These are phyloP conservation scores for Cantharis lateralis DNA, from an alignment of 2,888 invertebrate species.

Conservation along the genomic window DNA sequence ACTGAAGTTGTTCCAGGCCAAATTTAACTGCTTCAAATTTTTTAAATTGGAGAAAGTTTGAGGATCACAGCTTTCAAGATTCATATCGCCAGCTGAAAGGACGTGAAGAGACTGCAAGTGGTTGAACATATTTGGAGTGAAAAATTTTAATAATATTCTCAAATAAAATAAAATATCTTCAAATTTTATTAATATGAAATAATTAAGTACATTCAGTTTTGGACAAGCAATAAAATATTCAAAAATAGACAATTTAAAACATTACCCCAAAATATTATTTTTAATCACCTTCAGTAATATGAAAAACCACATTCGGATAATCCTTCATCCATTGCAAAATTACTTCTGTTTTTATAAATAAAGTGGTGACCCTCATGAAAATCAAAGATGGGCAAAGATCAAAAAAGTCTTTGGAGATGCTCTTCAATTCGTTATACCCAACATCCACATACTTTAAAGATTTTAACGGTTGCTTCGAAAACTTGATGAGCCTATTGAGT, in stretches of 20 bases:
- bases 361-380: neutral
- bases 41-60: neutral
- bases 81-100: neutral
- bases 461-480: neutral
- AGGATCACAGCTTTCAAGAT: neutral
- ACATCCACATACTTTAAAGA: neutral
- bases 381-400: neutral
- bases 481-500: neutral
- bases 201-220: neutral
- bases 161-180: too few species aligned
- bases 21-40: neutral
- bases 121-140: neutral
- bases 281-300: too few species aligned
- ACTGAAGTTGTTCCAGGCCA: neutral
- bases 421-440: neutral
- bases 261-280: too few species aligned
- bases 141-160: too few species aligned
- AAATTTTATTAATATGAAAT: neutral
- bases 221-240: neutral
- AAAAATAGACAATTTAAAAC: neutral
- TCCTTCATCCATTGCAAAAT: neutral
- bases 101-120: neutral
- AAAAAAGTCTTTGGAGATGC: neutral
- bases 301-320: neutral
- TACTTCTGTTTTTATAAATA: neutral